Base-by-base conservation (phyloP, 35 echinoderm and acorn worm species). In the Holothuria glaberrima region DNA sequence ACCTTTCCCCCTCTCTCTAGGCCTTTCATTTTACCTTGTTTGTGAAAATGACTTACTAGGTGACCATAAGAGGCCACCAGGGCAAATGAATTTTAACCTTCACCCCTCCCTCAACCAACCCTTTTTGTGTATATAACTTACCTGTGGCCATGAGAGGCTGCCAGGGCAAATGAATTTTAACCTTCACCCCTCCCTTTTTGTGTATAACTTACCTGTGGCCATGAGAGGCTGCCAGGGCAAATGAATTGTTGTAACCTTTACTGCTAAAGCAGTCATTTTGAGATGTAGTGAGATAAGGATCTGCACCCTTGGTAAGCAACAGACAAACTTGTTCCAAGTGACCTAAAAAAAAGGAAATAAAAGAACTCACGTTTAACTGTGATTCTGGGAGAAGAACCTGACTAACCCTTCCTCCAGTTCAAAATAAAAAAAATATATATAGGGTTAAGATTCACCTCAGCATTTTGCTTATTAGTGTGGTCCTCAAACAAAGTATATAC, bases 211-310 rank as follows among this genome's bases (percentile, higher is more conserved):
- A 97, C 95, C 92, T 90, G 68, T 98, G 96, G 24, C 96, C 96
- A 90, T 98, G 93, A 18, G 96, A 81, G 30, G 96, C 96, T n/a
- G 96, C 93, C 20, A 98, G 67, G 59, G 96, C 96, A 88, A 98
- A 98, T 33, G 96, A 98, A 83, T 98, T 98, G 34, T 88, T 74
- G 66, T 94, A 90, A 29, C 96, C 96, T 88, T 94, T 94, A 31
- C 71, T 92, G 58, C 93, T 92, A 83, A 97, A 90, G 57, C 93
- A 88, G 30, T 92, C 94, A 50, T 89, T 98, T 33, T 94, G 93
- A 0, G 94, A 69, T 22, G 95, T 97, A 50, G 96, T 94, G 12
- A 98, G 66, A 86, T 98, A 94, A 0, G 96, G 96, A 59, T 98
- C 96, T 48, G 93, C 96, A 10, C 96, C 96, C 35, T 92, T 90